These are phyloP conservation scores for Pteruthius melanotis DNA, from an alignment of 2,113 vertebrate genomes.

Conservation along the genomic window DNA sequence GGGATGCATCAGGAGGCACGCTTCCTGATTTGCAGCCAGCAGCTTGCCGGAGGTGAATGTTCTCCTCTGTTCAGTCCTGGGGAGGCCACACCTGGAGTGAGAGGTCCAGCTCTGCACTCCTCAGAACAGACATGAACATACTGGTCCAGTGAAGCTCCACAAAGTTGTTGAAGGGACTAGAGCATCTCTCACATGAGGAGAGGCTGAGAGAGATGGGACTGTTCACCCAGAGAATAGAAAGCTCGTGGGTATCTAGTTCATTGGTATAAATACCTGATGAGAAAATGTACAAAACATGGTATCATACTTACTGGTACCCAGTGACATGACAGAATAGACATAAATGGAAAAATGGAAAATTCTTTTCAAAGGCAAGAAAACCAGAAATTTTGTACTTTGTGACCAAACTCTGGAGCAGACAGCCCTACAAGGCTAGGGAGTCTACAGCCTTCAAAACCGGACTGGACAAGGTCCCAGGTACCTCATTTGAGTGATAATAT, in stretches of 20 bases:
- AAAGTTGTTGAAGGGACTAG: background rate
- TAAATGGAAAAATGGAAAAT: background rate
- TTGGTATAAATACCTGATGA: background rate
- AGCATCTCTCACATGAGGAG: background rate
- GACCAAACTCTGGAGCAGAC: background rate
- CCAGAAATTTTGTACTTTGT: accelerated
- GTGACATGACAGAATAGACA: background rate
- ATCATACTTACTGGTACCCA: background rate
- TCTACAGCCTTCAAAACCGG: background rate
- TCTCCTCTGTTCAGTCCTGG: background rate
- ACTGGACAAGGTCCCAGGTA: background rate
- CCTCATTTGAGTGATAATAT: accelerated
- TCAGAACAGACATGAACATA: background rate
- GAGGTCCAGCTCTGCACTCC: background rate
- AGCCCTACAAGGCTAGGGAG: accelerated
- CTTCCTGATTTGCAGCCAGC: background rate
- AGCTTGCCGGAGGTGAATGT: background rate
- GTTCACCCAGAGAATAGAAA: background rate
- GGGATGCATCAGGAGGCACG: background rate
- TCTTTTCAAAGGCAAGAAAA: background rate
- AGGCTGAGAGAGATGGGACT: background rate
- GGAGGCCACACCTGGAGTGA: background rate
- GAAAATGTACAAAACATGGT: background rate
- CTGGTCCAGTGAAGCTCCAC: background rate
- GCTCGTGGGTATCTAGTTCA: background rate